phyloP scores from a whole-genome alignment of 2,113 vertebrate genomes.

The Rhadina sibilatrix region DNA sequence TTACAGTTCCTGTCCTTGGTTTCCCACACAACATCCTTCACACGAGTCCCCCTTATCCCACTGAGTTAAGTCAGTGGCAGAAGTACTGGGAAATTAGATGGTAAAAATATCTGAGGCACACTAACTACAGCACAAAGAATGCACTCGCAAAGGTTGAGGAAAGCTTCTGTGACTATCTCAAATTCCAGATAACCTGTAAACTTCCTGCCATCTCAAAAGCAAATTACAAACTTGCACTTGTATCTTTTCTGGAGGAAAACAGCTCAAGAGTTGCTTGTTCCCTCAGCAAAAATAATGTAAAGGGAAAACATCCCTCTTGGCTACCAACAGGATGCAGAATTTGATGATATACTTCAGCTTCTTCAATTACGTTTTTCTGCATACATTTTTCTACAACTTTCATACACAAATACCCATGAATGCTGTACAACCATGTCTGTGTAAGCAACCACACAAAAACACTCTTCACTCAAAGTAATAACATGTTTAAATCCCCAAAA shows the following conservation, averaged over 20 bases:
- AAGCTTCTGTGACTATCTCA: background rate
- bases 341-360: background rate
- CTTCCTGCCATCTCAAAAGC: background rate
- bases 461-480: background rate
- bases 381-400: background rate
- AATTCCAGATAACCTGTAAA: background rate
- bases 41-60: rapidly evolving
- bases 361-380: background rate
- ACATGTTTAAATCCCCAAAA: background rate
- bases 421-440: background rate
- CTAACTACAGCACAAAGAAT: background rate
- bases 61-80: background rate
- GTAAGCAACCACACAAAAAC: background rate
- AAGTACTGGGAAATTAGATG: background rate
- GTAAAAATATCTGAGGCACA: background rate
- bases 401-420: rapidly evolving
- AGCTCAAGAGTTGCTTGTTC: background rate
- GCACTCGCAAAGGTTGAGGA: background rate
- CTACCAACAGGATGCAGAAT: background rate
- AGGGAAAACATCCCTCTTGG: background rate
- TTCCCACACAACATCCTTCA: background rate
- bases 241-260: background rate
- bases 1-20: background rate
- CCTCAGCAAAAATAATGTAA: background rate
- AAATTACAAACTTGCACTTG: background rate